Evolutionary conservation across 2,888 invertebrate species (phyloP), one percentile per base, ranked within the genome.

Genomic region (Sympetrum striolatum): DNA sequence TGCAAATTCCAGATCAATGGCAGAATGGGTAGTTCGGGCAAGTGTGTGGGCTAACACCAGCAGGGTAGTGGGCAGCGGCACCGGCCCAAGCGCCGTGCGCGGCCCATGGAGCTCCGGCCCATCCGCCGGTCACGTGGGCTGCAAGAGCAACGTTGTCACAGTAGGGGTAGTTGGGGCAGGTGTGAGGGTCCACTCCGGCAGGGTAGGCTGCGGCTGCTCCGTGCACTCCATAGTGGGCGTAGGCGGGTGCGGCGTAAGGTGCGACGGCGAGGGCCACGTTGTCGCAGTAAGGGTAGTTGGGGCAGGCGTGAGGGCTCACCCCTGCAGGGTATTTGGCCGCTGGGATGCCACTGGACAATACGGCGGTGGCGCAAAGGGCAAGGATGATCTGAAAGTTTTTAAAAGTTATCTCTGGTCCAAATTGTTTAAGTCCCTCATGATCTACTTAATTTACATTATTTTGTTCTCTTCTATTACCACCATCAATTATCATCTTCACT

Each of bases 21-120:
- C 86, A 86, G 60, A 60, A 86, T 35, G 86, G 86, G 37, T 86
- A 86, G 86, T 86, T 86, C 39, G 86, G 86, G 60, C 86, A 86
- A 6, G 60, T 31, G 37, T 86, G 86, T 0, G 86, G 86, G 60
- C 37, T 37, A 2, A 86, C 60, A 37, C 86, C 86, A n/a, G 86
- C 86, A 8, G 86, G 86, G 86, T 86, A 60, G 60, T 86, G 86
- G 0, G 60, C 64, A 8, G 64, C 37, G 0, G 35, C 35, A 25
- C 64, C 64, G 8, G 73, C 73, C 73, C 73, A 73, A 4, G 37
- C 39, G 2, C 86, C 86, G 39, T 86, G 64, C 31, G 10, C n/a
- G 22, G 58, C 82, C 15, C 35, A 31, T 6, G 31, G 53, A 12
- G 82, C 58, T 35, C 31, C 82, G 35, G 86, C 86, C 53, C 58